Evolutionary conservation across 2,797 vertebrate genomes (phyloP).

Genomic region (Nyctalus aviator): DNA sequence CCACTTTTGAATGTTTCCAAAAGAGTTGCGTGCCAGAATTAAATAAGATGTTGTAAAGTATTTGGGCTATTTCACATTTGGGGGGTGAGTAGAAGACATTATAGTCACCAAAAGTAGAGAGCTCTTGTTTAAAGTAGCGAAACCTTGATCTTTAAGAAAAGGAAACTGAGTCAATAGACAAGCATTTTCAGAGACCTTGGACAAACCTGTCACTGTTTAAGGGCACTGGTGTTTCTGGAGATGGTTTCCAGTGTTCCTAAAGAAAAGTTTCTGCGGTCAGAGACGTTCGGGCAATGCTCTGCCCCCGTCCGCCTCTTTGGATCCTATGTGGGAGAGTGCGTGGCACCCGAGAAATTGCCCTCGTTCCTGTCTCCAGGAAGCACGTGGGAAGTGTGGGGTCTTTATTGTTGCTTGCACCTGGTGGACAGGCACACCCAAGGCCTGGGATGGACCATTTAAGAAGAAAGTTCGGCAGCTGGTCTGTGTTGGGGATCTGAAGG

Average conservation of each 20-base stretch:
- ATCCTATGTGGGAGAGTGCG: background rate
- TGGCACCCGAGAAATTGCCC: background rate
- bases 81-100: background rate
- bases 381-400: background rate
- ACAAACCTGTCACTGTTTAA: slow-evolving; percentile 1
- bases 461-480: background rate
- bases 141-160: slow-evolving; percentile 41
- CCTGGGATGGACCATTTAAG: background rate
- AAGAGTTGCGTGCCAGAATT: slow-evolving; percentile 18
- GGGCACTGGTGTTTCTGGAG: slow-evolving; percentile 2
- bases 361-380: background rate
- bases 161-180: slow-evolving; percentile 42
- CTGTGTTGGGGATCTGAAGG: background rate
- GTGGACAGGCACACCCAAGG: background rate
- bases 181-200: slow-evolving; percentile 58
- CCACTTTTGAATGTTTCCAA: background rate
- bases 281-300: background rate
- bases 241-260: slow-evolving; percentile 50
- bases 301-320: background rate
- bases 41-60: slow-evolving; percentile 55
- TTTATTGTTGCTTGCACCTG: background rate
- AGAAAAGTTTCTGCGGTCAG: slow-evolving; percentile 28
- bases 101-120: background rate
- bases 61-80: slow-evolving; percentile 43
- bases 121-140: background rate